A percentile compares a stretch with the other conserved stretches of the same genome.
These are phyloP conservation scores for Dilophus febrilis DNA, from an alignment of 2,888 invertebrate genomes.

Conservation along the genomic window DNA sequence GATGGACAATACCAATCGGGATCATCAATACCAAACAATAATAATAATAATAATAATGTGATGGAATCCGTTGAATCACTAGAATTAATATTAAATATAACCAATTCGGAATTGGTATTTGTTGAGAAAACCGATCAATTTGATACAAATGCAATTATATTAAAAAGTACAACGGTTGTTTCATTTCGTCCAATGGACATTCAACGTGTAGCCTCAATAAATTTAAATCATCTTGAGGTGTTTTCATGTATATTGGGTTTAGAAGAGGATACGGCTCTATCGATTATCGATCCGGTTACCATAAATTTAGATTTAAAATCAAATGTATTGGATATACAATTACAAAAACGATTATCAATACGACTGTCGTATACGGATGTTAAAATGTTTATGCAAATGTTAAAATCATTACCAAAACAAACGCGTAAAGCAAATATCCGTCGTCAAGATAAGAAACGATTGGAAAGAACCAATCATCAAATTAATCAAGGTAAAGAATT, in stretches of 20 bases:
- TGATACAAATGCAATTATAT: conserved; percentile 87
- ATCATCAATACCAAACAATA: conserved; percentile 12
- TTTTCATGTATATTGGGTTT: conserved; percentile 81
- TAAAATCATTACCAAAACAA: conserved; percentile 74
- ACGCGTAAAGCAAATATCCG: conserved; percentile 36
- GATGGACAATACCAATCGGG: conserved; percentile 7
- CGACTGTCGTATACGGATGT: conserved; percentile 87
- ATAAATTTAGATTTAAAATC: conserved; percentile 54
- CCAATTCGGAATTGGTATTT: conserved; percentile 87
- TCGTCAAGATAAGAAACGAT: conserved; percentile 1
- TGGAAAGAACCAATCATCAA: too few species aligned
- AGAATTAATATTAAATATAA: conserved; percentile 83
- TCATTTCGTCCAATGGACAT: conserved; percentile 53
- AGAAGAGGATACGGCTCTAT: conserved; percentile 84
- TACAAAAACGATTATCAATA: conserved; percentile 55
- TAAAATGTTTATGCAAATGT: conserved; percentile 75
- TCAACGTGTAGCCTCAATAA: conserved; percentile 67
- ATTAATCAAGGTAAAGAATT: not conserved
- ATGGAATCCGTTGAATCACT: conserved; percentile 6
- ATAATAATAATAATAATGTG: conserved; percentile 8
- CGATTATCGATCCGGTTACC: conserved; percentile 86
- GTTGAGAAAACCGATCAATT: conserved; percentile 76
- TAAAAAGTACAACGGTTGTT: conserved; percentile 79
- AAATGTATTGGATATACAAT: conserved; percentile 38
- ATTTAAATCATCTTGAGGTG: conserved; percentile 77